Evolutionary conservation across 2,888 invertebrate genomes (phyloP).

Genomic region (Alloscopus bannaensis): DNA sequence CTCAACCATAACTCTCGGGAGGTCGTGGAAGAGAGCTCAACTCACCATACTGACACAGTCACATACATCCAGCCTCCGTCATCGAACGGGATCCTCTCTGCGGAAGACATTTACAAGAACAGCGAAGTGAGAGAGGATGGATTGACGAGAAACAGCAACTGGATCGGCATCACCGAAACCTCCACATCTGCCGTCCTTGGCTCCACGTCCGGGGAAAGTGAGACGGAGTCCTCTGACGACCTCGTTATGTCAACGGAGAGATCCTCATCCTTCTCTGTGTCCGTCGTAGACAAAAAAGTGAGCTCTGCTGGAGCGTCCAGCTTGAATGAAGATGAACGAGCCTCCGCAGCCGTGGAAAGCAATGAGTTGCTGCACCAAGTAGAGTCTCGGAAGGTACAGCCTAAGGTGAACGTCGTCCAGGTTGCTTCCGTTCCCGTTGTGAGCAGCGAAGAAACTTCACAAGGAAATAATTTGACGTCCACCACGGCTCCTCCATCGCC

Average conservation of each 20-base stretch:
- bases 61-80: conserved; percentile 46
- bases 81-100: conserved; percentile 54
- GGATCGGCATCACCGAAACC: conserved; percentile 13
- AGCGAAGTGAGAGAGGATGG: conserved; percentile 67
- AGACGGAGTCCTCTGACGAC: conserved; percentile 20
- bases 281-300: conserved; percentile 56
- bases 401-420: conserved; percentile 47
- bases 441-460: conserved; percentile 21
- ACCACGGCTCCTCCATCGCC: conserved; percentile 56
- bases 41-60: conserved; percentile 11
- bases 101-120: conserved; percentile 71
- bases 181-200: conserved; percentile 22
- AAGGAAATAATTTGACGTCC: conserved; percentile 33
- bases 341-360: conserved; percentile 18
- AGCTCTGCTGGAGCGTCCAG: conserved; percentile 2
- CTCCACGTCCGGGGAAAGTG: conserved; percentile 28
- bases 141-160: neutral
- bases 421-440: conserved; percentile 49
- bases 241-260: conserved; percentile 65
- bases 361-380: conserved; percentile 44
- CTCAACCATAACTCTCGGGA: conserved; percentile 25
- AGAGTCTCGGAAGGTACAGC: conserved; percentile 20
- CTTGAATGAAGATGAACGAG: conserved; percentile 37
- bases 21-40: neutral
- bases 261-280: conserved; percentile 69